phyloP scores from a whole-genome alignment of 2,113 vertebrate species.

The Saccopteryx leptura region DNA sequence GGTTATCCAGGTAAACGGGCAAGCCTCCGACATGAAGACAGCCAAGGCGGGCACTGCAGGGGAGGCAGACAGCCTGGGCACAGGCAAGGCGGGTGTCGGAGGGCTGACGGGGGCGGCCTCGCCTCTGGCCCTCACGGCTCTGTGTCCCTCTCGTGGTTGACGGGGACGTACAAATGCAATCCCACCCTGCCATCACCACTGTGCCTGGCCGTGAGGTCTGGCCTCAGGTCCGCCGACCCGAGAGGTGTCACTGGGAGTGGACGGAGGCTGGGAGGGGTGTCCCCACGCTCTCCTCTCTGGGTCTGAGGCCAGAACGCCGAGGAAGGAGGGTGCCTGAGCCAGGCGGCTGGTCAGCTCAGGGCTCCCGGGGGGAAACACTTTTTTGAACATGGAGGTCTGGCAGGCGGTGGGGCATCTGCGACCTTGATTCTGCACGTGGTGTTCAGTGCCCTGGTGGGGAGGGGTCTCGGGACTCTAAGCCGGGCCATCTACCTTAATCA shows the following conservation, averaged over 20 bases:
- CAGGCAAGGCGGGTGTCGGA: fast-evolving
- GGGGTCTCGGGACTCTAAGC: background rate
- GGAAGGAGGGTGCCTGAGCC: background rate
- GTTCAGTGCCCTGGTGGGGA: background rate
- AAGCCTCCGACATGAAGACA: background rate
- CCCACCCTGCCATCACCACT: background rate
- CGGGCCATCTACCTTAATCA: background rate
- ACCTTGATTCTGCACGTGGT: slow-evolving; percentile 60
- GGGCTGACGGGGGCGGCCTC: no score
- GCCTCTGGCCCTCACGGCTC: fast-evolving
- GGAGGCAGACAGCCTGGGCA: fast-evolving
- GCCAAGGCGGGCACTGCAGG: background rate
- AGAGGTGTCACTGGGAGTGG: background rate
- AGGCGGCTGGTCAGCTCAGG: background rate
- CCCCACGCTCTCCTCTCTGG: background rate
- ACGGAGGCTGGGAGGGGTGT: no score
- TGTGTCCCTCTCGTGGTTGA: background rate
- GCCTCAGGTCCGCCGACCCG: background rate
- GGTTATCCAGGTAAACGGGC: background rate
- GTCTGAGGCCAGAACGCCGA: background rate
- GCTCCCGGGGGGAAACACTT: background rate
- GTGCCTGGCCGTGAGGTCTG: background rate
- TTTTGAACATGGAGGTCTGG: slow-evolving; percentile 1
- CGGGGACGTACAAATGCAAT: background rate
- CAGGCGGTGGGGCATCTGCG: slow-evolving; percentile 59